Percentiles rank a stretch among this genome's conserved stretches.
These are phyloP conservation scores for Amitus sp. DNA, from an alignment of 2,888 invertebrate species.

Conservation along the genomic window DNA sequence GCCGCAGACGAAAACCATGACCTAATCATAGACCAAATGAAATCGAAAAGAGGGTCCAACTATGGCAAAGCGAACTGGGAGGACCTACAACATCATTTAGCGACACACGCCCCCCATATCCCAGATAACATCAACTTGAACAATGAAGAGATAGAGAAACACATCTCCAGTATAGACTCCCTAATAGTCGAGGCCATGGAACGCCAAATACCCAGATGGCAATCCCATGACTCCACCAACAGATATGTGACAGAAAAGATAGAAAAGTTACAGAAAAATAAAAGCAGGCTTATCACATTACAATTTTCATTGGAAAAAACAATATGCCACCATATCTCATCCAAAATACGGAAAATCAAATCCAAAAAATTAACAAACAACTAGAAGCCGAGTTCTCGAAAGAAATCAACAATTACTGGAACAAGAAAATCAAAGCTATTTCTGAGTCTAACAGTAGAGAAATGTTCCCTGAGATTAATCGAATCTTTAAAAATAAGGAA, in stretches of 20 bases:
- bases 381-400: conserved; percentile 8
- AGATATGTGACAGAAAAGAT: conserved; percentile 11
- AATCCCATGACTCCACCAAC: conserved; percentile 5
- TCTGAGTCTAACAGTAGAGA: background rate
- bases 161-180: background rate
- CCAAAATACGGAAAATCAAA: background rate
- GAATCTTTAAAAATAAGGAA: conserved; percentile 9
- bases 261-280: conserved; percentile 9
- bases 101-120: background rate
- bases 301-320: background rate
- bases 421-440: conserved; percentile 7
- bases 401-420: conserved; percentile 15
- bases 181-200: conserved; percentile 3
- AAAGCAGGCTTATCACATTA: conserved; percentile 6
- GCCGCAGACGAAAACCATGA: background rate
- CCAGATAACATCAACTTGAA: conserved; percentile 7
- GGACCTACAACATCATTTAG: conserved; percentile 12
- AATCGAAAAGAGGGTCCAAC: background rate
- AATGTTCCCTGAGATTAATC: conserved; percentile 18
- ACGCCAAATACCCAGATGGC: conserved; percentile 3
- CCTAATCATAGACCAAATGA: conserved; percentile 5
- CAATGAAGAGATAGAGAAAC: conserved; percentile 8
- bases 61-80: conserved; percentile 25
- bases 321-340: too few relatives aligned
- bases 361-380: conserved; percentile 1